Conservation (phyloP, 1,140 invertebrate genomes). For the Drosophila tropicalis region DNA sequence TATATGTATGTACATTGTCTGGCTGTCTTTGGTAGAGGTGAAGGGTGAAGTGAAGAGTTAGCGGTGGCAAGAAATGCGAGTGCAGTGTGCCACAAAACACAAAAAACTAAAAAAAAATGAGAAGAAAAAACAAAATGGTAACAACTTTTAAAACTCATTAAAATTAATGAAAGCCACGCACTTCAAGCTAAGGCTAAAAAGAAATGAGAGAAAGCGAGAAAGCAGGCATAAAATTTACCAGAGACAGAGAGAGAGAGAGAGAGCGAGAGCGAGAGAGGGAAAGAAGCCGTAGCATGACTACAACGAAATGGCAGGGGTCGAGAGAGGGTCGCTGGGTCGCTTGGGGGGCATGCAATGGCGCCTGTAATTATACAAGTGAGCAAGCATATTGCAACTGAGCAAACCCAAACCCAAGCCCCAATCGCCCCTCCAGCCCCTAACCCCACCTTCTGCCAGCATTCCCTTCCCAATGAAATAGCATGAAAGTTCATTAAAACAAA, state of each 20-base stretch:
- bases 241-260: not conserved
- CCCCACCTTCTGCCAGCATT: not conserved
- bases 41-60: not conserved
- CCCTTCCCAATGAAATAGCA: constrained; percentile 56
- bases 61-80: constrained; percentile 11
- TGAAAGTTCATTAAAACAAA: constrained; percentile 81
- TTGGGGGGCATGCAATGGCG: constrained; percentile 65
- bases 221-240: constrained; percentile 10
- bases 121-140: constrained; percentile 54
- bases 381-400: constrained; percentile 70
- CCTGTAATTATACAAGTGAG: constrained; percentile 80
- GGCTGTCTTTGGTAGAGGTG: constrained; percentile 13
- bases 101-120: not conserved
- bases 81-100: constrained; percentile 31
- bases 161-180: constrained; percentile 81
- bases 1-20: constrained; percentile 15
- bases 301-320: not conserved
- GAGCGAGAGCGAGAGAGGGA: not conserved
- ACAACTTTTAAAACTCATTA: constrained; percentile 81
- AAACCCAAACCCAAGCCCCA: not conserved
- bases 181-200: constrained; percentile 52
- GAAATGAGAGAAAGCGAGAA: not conserved
- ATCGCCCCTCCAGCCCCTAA: not conserved
- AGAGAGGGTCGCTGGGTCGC: not conserved
- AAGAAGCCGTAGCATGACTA: not conserved